phyloP scores from a whole-genome alignment of 2,888 invertebrate species.

The Macroteleia sp. region DNA sequence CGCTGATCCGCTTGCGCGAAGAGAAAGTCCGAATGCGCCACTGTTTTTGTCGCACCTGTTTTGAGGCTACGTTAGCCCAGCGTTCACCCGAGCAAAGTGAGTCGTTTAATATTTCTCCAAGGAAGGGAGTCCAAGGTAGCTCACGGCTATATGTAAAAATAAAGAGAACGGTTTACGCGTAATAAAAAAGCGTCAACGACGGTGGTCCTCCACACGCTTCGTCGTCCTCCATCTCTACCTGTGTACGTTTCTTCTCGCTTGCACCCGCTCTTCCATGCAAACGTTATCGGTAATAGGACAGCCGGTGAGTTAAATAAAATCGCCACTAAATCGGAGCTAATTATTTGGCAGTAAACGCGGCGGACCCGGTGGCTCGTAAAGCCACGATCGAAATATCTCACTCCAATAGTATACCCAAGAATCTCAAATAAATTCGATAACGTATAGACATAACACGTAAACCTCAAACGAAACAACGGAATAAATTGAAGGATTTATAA shows the following conservation, averaged over 20 bases:
- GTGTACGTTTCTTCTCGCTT: slow-evolving; percentile 12
- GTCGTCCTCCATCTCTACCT: slow-evolving; percentile 29
- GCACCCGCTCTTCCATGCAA: slow-evolving; percentile 15
- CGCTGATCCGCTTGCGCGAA: slow-evolving; percentile 31
- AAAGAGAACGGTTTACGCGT: slow-evolving; percentile 81
- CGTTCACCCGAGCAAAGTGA: slow-evolving; percentile 50
- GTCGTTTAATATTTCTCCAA: slow-evolving; percentile 61
- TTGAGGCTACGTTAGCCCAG: slow-evolving; percentile 23
- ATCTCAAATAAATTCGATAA: slow-evolving; percentile 78
- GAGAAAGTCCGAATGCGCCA: slow-evolving; percentile 55
- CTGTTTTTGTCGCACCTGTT: slow-evolving; percentile 65
- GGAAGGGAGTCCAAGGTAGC: slow-evolving; percentile 52
- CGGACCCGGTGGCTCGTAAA: slow-evolving; percentile 75
- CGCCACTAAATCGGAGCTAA: slow-evolving; percentile 82
- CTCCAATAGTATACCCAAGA: slow-evolving; percentile 71
- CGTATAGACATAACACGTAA: slow-evolving; percentile 63
- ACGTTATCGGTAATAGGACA: slow-evolving; percentile 70
- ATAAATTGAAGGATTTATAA: slow-evolving; percentile 4
- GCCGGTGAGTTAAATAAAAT: slow-evolving; percentile 73
- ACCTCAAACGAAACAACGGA: slow-evolving; percentile 20
- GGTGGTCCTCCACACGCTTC: slow-evolving; percentile 59
- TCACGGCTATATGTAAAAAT: slow-evolving; percentile 70
- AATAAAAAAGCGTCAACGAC: slow-evolving; percentile 76
- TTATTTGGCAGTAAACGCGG: slow-evolving; percentile 80
- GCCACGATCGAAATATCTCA: slow-evolving; percentile 74